phyloP scores from a whole-genome alignment of 1,140 invertebrate genomes.

The Agrypnia vestita region DNA sequence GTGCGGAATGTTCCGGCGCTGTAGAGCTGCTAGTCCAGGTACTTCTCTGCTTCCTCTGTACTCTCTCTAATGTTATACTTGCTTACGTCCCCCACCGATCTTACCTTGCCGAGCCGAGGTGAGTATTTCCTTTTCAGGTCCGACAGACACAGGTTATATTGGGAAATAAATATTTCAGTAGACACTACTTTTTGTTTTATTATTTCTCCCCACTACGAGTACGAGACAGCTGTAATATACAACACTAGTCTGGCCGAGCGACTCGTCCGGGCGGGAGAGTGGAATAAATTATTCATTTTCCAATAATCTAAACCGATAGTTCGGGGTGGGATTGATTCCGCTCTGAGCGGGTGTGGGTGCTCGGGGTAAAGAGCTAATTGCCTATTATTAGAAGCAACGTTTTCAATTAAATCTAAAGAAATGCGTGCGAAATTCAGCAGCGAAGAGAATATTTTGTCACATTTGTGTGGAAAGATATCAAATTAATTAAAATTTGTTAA shows the following conservation, averaged over 20 bases:
- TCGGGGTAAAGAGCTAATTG: not conserved
- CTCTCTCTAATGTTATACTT: not conserved
- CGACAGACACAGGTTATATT: not conserved
- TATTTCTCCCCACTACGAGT: not conserved
- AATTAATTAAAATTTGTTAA: too few relatives aligned
- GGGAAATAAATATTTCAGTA: constrained; percentile 17
- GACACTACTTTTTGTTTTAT: not conserved
- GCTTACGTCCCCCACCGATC: constrained; percentile 1
- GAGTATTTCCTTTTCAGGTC: constrained; percentile 27
- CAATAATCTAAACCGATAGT: too few relatives aligned
- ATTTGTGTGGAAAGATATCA: too few relatives aligned
- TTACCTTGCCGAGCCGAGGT: not conserved
- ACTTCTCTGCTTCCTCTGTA: not conserved
- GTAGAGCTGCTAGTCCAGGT: too few relatives aligned
- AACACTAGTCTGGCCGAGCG: too few relatives aligned
- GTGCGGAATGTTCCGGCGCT: not conserved
- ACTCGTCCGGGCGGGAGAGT: not conserved
- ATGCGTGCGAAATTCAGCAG: too few relatives aligned
- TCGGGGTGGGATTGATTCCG: too few relatives aligned
- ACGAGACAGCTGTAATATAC: not conserved
- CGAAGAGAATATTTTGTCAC: too few relatives aligned
- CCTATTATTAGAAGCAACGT: too few relatives aligned
- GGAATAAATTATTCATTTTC: too few relatives aligned
- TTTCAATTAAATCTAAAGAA: too few relatives aligned
- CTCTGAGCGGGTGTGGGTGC: not conserved